These are phyloP conservation scores for Bombus breviceps DNA, from an alignment of 1,140 invertebrate genomes.

Conservation along the genomic window DNA sequence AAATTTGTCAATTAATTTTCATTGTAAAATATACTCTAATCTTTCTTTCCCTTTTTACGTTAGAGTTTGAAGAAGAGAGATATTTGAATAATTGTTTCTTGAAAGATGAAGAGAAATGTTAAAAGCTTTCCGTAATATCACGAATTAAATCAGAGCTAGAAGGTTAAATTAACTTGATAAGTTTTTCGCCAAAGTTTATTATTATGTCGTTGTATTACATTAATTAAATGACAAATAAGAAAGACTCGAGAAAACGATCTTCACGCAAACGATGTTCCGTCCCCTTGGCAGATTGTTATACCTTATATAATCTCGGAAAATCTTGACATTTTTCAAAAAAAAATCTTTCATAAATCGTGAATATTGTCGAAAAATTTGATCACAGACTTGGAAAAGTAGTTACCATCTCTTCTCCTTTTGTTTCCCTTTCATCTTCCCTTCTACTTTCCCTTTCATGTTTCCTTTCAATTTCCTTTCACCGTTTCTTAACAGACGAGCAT, in stretches of 20 bases:
- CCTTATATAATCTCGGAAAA: background rate
- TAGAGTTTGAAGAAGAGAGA: too few relatives aligned
- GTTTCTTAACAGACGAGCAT: background rate
- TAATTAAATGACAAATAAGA: background rate
- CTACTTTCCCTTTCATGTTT: background rate
- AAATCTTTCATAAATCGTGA: background rate
- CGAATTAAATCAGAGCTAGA: too few relatives aligned
- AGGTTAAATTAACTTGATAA: background rate
- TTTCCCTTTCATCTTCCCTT: slow-evolving; percentile 1
- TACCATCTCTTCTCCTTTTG: background rate
- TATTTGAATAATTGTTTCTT: too few relatives aligned
- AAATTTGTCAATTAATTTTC: too few relatives aligned
- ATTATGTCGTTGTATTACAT: background rate
- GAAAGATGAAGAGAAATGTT: too few relatives aligned
- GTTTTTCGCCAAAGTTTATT: background rate
- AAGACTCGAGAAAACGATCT: background rate
- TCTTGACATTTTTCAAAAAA: background rate
- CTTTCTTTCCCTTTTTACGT: too few relatives aligned
- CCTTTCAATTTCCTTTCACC: background rate
- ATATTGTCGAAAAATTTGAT: background rate
- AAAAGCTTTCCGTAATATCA: too few relatives aligned
- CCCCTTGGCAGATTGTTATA: background rate
- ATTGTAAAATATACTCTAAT: too few relatives aligned
- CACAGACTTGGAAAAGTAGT: background rate
- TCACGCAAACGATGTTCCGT: too few relatives aligned